Conservation (phyloP, 2,797 vertebrate species). For the Oophaga sylvatica region DNA sequence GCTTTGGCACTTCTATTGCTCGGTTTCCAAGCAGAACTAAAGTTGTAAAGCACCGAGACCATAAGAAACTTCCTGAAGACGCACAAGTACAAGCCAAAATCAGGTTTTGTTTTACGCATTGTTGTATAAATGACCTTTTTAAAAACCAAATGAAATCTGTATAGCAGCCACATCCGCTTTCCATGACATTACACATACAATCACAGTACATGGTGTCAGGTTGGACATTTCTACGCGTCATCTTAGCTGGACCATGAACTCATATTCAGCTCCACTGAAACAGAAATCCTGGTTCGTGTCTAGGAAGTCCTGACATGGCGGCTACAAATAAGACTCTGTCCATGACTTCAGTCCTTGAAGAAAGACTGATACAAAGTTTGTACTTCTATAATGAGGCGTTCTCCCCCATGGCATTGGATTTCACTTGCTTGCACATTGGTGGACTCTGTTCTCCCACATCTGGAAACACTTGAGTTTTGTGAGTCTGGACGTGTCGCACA, state of each 20-base stretch:
- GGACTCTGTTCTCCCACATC: conserved; percentile 62
- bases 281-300: conserved; percentile 20
- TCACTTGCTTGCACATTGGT: conserved; percentile 60
- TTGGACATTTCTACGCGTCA: neutral
- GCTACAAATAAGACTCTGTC: conserved; percentile 46
- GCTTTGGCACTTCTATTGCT: too few species aligned
- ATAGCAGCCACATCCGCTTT: neutral
- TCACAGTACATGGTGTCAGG: neutral
- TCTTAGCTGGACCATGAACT: neutral
- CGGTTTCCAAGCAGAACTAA: too few species aligned
- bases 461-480: conserved; percentile 60
- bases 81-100: neutral
- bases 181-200: neutral
- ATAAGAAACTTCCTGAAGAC: too few species aligned
- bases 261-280: conserved; percentile 20
- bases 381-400: conserved; percentile 55
- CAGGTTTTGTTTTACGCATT: neutral
- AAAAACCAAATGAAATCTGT: neutral
- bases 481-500: conserved; percentile 56
- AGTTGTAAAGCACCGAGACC: too few species aligned
- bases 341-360: conserved; percentile 44
- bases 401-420: conserved; percentile 58
- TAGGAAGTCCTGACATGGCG: conserved; percentile 34
- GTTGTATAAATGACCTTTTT: neutral
- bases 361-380: conserved; percentile 52